Percentiles rank a stretch among this genome's conserved stretches.
Evolutionary conservation across 2,113 vertebrate genomes (phyloP).

Genomic region (Podarcis cretensis): DNA sequence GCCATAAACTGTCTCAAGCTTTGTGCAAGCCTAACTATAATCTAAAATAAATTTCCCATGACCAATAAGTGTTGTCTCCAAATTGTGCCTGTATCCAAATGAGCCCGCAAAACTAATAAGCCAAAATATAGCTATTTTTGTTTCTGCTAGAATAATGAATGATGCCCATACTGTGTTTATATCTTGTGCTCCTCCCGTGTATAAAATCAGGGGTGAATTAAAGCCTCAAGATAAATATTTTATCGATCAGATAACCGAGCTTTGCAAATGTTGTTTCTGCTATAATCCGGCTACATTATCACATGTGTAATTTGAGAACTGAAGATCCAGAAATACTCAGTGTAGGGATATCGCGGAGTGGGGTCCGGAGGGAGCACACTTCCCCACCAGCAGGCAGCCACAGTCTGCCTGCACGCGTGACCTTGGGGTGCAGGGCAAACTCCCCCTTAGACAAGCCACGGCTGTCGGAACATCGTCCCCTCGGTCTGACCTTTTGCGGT

Average conservation of each 20-base stretch:
- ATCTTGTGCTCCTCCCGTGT: slow-evolving; percentile 29
- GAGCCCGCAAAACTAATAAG: slow-evolving; percentile 60
- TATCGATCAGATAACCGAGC: not conserved
- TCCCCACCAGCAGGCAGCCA: too few species aligned
- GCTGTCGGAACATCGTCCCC: too few species aligned
- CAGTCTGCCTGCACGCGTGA: too few species aligned
- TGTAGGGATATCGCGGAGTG: too few species aligned
- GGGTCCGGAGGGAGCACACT: too few species aligned
- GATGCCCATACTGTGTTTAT: slow-evolving; percentile 36
- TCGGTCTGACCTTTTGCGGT: too few species aligned
- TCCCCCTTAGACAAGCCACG: too few species aligned
- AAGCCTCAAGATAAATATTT: not conserved
- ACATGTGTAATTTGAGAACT: not conserved
- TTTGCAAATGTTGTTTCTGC: not conserved
- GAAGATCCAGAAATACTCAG: not conserved
- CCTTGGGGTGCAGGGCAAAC: too few species aligned
- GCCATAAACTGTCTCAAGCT: slow-evolving; percentile 51
- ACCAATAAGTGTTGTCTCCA: slow-evolving; percentile 44
- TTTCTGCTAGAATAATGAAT: slow-evolving; percentile 46
- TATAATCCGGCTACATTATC: not conserved
- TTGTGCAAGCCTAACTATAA: slow-evolving; percentile 44
- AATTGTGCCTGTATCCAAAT: slow-evolving; percentile 56
- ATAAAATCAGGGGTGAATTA: not conserved
- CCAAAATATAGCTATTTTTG: slow-evolving; percentile 25
- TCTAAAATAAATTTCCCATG: slow-evolving; percentile 62